These are phyloP conservation scores for Crypturellus undulatus DNA, from an alignment of 2,113 vertebrate genomes.

Conservation along the genomic window DNA sequence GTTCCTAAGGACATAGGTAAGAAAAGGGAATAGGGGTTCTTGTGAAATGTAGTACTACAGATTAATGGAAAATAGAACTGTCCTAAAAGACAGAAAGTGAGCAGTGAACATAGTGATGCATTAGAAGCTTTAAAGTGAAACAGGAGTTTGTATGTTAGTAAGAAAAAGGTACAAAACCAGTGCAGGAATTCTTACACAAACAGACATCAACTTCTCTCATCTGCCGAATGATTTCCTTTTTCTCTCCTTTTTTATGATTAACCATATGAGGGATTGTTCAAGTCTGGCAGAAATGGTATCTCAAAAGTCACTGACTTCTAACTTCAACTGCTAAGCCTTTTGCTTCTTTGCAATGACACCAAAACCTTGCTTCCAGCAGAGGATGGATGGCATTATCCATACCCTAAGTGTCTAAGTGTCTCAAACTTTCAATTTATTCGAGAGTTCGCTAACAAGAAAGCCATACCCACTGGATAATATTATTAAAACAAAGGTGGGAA, in stretches of 20 bases:
- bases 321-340: neutral
- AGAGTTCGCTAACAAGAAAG: neutral
- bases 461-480: neutral
- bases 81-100: neutral
- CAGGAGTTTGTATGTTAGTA: neutral
- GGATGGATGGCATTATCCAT: neutral
- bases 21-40: neutral
- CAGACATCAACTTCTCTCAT: too few relatives aligned
- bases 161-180: neutral
- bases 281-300: neutral
- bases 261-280: neutral
- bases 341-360: neutral
- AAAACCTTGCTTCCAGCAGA: neutral
- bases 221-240: neutral
- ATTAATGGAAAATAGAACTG: neutral
- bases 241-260: neutral
- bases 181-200: neutral
- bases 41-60: neutral
- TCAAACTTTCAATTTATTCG: slow-evolving; percentile 13
- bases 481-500: slow-evolving; percentile 24
- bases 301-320: neutral
- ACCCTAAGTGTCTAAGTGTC: neutral
- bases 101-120: neutral
- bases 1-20: neutral
- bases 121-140: neutral